Conservation (phyloP, 2,113 vertebrate species). For the Axis porcinus region DNA sequence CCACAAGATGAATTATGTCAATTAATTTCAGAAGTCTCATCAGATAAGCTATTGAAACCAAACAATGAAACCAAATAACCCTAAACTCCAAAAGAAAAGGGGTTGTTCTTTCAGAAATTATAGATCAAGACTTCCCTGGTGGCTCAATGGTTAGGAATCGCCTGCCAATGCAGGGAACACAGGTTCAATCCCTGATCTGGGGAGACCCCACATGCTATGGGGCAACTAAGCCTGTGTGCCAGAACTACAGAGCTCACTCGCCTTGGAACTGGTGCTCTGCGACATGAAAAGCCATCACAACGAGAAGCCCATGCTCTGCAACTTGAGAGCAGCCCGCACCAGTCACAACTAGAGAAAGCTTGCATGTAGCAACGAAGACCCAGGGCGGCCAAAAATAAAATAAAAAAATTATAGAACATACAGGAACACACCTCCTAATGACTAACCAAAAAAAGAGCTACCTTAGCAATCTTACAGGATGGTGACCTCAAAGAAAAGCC, state of each 20-base stretch:
- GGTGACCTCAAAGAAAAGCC: not conserved
- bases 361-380: not conserved
- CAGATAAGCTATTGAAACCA: not conserved
- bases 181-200: not conserved
- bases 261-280: not conserved
- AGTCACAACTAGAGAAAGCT: not conserved
- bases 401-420: not conserved
- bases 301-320: not conserved
- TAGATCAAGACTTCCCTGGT: not conserved
- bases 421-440: not conserved
- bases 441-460: not conserved
- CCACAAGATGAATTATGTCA: not conserved
- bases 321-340: not conserved
- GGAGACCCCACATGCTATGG: not conserved
- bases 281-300: not conserved
- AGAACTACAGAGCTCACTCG: not conserved
- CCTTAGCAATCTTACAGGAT: not conserved
- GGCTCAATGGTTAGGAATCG: not conserved
- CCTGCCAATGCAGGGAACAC: not conserved
- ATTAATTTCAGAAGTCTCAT: not conserved
- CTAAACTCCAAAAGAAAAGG: not conserved
- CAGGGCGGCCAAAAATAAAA: not conserved
- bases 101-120: not conserved
- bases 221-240: not conserved
- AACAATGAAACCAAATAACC: not conserved